Evolutionary conservation across 1,140 invertebrate genomes (phyloP).

Genomic region (Meloidogyne chitwoodi): DNA sequence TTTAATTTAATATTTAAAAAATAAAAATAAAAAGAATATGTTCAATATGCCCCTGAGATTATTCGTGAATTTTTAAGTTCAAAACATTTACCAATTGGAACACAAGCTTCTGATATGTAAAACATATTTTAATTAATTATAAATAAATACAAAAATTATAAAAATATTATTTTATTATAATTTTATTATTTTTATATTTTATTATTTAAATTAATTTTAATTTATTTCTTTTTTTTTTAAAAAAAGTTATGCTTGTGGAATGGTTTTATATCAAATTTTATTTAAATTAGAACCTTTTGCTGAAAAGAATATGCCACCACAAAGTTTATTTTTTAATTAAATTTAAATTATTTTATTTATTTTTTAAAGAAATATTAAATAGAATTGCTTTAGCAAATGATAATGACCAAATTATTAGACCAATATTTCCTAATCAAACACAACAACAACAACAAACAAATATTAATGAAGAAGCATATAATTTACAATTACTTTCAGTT

Average conservation of each 20-base stretch:
- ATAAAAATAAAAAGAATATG: conserved; percentile 42
- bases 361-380: conserved; percentile 5
- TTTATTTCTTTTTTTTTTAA: not conserved
- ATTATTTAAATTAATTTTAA: conserved; percentile 36
- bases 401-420: conserved; percentile 55
- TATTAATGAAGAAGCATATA: conserved; percentile 18
- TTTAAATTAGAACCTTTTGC: conserved; percentile 52
- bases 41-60: conserved; percentile 59
- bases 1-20: conserved; percentile 36
- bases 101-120: conserved; percentile 52
- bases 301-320: conserved; percentile 22
- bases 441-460: not conserved
- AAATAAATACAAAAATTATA: too few species aligned
- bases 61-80: conserved; percentile 54
- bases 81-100: conserved; percentile 49
- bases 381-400: conserved; percentile 44
- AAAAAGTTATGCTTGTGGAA: conserved; percentile 47
- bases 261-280: conserved; percentile 56
- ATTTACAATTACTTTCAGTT: conserved; percentile 18
- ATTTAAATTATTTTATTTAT: not conserved
- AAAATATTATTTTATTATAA: too few species aligned
- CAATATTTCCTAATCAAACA: conserved; percentile 50
- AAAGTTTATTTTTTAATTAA: not conserved
- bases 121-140: too few species aligned
- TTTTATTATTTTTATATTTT: too few species aligned